Conservation (phyloP, 30 jellyfish, hydroid and myxozoan species). For the Aurelia sp. region DNA sequence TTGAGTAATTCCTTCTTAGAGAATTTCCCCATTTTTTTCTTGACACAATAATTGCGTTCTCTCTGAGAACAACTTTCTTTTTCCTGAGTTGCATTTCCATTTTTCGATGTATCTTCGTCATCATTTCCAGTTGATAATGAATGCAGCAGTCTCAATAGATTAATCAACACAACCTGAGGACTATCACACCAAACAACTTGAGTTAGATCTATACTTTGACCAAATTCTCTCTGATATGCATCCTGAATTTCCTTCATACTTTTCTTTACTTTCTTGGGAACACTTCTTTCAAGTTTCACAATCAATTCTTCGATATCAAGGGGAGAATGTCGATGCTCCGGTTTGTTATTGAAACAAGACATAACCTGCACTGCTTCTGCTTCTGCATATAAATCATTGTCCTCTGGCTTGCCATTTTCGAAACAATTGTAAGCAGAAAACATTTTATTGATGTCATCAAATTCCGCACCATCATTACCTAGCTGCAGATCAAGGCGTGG, state of each 20-base stretch:
- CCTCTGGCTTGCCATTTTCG: background rate
- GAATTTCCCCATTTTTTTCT: background rate
- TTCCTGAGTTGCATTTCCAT: background rate
- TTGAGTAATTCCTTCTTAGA: background rate
- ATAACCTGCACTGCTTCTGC: background rate
- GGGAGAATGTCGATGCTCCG: background rate
- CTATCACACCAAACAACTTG: no score
- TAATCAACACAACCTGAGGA: background rate
- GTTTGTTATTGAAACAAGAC: background rate
- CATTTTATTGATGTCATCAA: background rate
- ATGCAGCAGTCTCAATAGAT: background rate
- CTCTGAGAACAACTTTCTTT: background rate
- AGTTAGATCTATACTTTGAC: no score
- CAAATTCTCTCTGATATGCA: background rate
- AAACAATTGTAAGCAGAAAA: background rate
- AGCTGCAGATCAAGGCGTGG: conserved; percentile 5
- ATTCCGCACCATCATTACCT: background rate
- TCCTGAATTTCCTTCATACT: background rate
- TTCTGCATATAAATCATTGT: no score
- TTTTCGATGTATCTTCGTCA: background rate
- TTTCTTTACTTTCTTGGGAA: background rate
- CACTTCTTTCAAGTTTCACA: background rate
- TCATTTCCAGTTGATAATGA: background rate
- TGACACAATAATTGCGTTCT: background rate
- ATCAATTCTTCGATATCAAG: background rate